Base-by-base conservation (phyloP, 2,797 vertebrate species). In the Cirrhinus molitorella region DNA sequence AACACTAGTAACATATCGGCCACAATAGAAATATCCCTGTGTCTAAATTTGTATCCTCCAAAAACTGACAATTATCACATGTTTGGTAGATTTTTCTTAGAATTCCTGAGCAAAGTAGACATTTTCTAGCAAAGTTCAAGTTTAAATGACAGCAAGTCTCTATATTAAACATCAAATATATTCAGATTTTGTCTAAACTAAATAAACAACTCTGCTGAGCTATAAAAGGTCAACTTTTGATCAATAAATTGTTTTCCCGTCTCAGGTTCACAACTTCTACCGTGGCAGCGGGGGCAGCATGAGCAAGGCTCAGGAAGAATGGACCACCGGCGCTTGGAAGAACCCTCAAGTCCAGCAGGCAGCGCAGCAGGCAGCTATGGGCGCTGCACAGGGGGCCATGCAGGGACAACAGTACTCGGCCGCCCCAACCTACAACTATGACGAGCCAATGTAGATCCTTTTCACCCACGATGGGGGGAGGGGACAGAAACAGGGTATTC, bases 281-380 rank as follows among this genome's bases (percentile, higher is more conserved):
- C 97, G 98, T 40, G 98, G 98, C 67, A 97, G 96, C 0, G 98
- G 98, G 0, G 98, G 98, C 5, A 99, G 98, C 87, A 92, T 99
- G 93, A 97, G 97, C 91, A 99, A 97, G 90, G 98, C 98, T 4
- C 98, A 99, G 88, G 97, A 99, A 88, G 98, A 99, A 91, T 99
- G 98, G 98, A 95, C 97, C 88, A 96, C 95, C 0, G 98, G 98
- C 1, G 97, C 98, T 0, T 99, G 98, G 98, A 99, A 99, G 93
- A 99, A 98, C 86, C 98, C 98, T 0, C 97, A 99, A 0, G 97
- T 99, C 21, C 98, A 98, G 89, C 94, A 98, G 90, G 97, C 97
- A 0, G 98, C 97, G 0, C 97, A 99, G 93, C 97, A 95, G 21
- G 97, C 97, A 0, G 98, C 98, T 1, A 95, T 97, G 93, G 97